Evolutionary conservation across 2,888 invertebrate genomes (phyloP), one percentile per base, ranked within the genome.

Genomic region (Melitaea athalia): DNA sequence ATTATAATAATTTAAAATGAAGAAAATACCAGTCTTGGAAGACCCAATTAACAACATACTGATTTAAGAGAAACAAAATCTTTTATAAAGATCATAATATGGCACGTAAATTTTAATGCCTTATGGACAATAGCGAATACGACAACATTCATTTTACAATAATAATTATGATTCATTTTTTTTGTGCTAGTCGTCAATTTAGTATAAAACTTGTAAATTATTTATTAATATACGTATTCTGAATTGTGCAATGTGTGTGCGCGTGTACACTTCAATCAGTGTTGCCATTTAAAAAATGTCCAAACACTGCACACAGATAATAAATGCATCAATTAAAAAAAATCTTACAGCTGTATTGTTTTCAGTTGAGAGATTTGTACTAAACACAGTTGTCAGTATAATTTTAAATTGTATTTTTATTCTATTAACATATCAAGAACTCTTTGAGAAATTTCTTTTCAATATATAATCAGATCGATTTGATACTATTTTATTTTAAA

Each of bases 41-140:
- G 57, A 57, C 55, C 14, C 33, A 55, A 55, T 38, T 38, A 31
- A 64, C 33, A 24, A 63, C 42, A 60, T 62, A 64, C 59, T 33
- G n/a, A 55, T n/a, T 33, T 55, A 33, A 12, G 33, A 33, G 64
- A 64, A 60, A 52, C 57, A 24, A 63, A 63, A 64, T 64, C 57
- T 65, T 62, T 70, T 61, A 50, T 59, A 67, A 67, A 63, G 38
- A 64, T 45, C 53, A 57, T 17, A 14, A 55, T 57, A 64, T 63
- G 67, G 65, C 65, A 65, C 45, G 33, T 33, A 50, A 43, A 49
- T 14, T 24, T 55, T n/a, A n/a, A 55, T 55, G 33, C 55, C 52
- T 11, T 55, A 33, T 33, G 33, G 67, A 63, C 61, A 64, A 64
- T 68, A 68, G 64, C 64, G 64, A 70, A 62, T 68, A 50, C n/a